Evolutionary conservation across 1,140 invertebrate genomes (phyloP).

Genomic region (Zaprionus taronus): DNA sequence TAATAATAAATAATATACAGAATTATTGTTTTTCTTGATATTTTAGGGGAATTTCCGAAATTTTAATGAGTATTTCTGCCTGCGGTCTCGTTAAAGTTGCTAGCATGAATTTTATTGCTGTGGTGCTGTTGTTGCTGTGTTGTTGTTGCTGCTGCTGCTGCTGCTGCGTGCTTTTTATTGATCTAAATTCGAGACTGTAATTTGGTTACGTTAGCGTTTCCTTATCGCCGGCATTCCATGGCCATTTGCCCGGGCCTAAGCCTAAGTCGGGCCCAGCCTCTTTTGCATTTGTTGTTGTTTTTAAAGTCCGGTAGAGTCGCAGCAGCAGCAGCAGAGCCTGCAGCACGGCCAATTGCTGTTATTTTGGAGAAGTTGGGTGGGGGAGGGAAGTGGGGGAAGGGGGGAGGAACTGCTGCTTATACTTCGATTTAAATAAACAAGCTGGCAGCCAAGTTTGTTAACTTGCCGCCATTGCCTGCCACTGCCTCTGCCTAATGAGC

Average conservation of each 20-base stretch:
- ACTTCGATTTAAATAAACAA: conserved; percentile 55
- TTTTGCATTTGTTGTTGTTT: conserved; percentile 39
- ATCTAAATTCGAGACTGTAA: conserved; percentile 73
- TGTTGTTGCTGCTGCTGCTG: conserved; percentile 24
- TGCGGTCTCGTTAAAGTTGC: not conserved
- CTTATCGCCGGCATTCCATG: conserved; percentile 65
- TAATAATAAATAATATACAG: not conserved
- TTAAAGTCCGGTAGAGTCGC: conserved; percentile 24
- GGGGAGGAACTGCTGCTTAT: conserved; percentile 9
- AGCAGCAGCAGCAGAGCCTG: conserved; percentile 16
- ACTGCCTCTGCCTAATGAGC: conserved; percentile 73
- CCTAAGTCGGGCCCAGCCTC: conserved; percentile 50
- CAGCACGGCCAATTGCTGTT: conserved; percentile 60
- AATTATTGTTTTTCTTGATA: not conserved
- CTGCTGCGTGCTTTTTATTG: conserved; percentile 66
- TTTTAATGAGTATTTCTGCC: not conserved
- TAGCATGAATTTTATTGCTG: not conserved
- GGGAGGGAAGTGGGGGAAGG: not conserved
- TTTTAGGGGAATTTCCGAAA: not conserved
- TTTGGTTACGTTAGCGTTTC: conserved; percentile 60
- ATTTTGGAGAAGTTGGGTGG: conserved; percentile 38
- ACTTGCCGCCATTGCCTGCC: not conserved
- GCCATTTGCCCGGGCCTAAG: conserved; percentile 19
- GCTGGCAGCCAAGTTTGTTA: conserved; percentile 47
- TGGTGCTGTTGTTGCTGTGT: conserved; percentile 24